Percentiles rank a stretch among this genome's conserved stretches.
These are phyloP conservation scores for Euthynnus affinis DNA, from an alignment of 2,797 vertebrate genomes.

Conservation along the genomic window DNA sequence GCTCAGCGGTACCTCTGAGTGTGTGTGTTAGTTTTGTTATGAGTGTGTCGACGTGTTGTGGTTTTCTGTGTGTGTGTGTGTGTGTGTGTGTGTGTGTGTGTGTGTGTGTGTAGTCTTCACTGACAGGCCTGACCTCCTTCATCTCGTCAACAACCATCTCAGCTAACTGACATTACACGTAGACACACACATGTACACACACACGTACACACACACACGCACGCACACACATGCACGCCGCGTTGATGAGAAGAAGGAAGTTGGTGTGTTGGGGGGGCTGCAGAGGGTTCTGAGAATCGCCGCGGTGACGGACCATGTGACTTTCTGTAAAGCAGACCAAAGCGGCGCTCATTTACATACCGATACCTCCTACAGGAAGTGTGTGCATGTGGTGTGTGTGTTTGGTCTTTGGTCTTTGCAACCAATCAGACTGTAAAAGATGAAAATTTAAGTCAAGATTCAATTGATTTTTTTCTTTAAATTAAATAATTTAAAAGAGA, in stretches of 20 bases:
- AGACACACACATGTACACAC: not conserved
- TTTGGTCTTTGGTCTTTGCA: not conserved
- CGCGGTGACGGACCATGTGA: conserved; percentile 83
- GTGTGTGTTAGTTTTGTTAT: conserved; percentile 40
- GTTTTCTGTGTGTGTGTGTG: not conserved
- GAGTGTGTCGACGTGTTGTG: not conserved
- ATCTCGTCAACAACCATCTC: too few species aligned
- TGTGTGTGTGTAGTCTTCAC: not conserved
- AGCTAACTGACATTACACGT: not conserved
- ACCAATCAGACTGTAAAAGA: too few species aligned
- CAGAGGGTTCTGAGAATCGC: conserved; percentile 80
- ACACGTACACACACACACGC: not conserved
- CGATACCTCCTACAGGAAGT: not conserved
- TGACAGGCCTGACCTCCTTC: not conserved
- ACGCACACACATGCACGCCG: not conserved
- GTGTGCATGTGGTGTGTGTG: conserved; percentile 3
- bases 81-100: not conserved
- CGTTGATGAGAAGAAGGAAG: conserved; percentile 61
- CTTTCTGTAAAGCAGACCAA: conserved; percentile 83
- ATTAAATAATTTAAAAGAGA: too few species aligned
- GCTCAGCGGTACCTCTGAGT: not conserved
- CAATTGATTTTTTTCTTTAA: too few species aligned
- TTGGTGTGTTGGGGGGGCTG: not conserved
- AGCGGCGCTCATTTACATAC: conserved; percentile 80
- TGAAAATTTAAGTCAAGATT: too few species aligned